Base-by-base conservation (phyloP, 1,140 invertebrate genomes). In the Caerostris darwini region DNA sequence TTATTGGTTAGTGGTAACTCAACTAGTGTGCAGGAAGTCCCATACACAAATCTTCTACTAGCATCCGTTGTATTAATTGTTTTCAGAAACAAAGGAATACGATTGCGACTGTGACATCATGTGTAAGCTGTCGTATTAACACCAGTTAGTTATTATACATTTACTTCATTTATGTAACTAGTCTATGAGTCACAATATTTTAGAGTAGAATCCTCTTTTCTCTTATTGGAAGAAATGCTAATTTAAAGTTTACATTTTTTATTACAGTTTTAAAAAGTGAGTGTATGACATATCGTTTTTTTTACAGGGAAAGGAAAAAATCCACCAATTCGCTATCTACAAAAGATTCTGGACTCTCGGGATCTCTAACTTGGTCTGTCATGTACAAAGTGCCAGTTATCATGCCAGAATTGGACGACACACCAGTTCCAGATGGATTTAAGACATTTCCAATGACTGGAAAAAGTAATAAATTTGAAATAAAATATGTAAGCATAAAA, bases 341-440 rank as follows among this genome's bases (percentile, higher is more conserved):
- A 10, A 69, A 61, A 7, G 90, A 94, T 88, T 90, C 90, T 5
- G 89, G 89, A 61, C 61, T 92, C 3, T 94, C 94, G 5, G 94
- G 61, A 54, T 87, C 94, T 3, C 69, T 92, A 58, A 94, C 94
- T 8, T 94, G 89, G 90, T 94, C 94, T 0, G 94, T 94, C 0
- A 90, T 90, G 77, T 94, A 94, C 67, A 94, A 88, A 82, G 64
- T 69, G 6, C 89, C 94, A 7, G 64, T 88, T 17, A 59, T 17
- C 0, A 56, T 88, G 2, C 12, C 57, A n/a, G 19, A 61, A n/a
- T 7, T 54, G 4, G 94, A 92, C n/a, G 56, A 50, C 3, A 58
- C 89, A 56, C 54, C 90, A 3, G 69, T 92, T 10, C 54, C 64
- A 3, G 82, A 86, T n/a, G 91, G 91, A 17, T 94, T 88, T 53